phyloP scores from a whole-genome alignment of 1,140 invertebrate species.

The Brachionus plicatilis region DNA sequence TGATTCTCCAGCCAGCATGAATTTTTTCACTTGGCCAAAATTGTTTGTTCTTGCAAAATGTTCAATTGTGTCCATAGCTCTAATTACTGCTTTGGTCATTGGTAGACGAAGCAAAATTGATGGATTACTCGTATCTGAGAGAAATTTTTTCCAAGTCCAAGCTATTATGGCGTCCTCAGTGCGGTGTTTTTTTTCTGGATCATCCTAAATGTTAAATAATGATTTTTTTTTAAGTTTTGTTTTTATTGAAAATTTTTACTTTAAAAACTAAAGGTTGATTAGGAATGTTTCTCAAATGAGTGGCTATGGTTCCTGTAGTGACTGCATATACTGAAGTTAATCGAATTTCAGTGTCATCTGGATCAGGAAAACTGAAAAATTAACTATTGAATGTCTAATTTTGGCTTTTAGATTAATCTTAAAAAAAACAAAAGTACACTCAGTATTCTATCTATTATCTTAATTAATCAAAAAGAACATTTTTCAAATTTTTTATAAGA shows the following conservation, averaged over 20 bases:
- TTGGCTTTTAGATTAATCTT: neutral
- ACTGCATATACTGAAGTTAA: conserved; percentile 45
- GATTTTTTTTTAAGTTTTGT: neutral
- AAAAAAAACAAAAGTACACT: neutral
- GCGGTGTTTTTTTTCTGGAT: conserved; percentile 45
- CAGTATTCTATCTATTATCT: too few relatives aligned
- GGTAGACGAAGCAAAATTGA: neutral
- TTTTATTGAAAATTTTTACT: conserved; percentile 41
- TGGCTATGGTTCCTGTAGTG: conserved; percentile 44
- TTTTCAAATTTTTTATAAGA: too few relatives aligned
- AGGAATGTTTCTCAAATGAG: conserved; percentile 47
- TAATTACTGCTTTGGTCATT: conserved; percentile 45
- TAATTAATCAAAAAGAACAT: too few relatives aligned
- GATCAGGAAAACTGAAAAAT: conserved; percentile 40
- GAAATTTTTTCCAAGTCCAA: conserved; percentile 46
- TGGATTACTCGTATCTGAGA: neutral
- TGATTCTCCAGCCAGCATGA: conserved; percentile 48
- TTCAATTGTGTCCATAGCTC: conserved; percentile 47
- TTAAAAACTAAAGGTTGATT: conserved; percentile 47
- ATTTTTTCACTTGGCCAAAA: conserved; percentile 42
- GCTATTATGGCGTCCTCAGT: conserved; percentile 47
- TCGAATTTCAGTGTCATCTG: conserved; percentile 45
- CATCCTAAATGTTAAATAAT: conserved; percentile 42
- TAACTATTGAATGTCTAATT: neutral
- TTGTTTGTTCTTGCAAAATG: conserved; percentile 42